Base-by-base conservation (phyloP, 2,888 invertebrate genomes). In the Macaria liturata region DNA sequence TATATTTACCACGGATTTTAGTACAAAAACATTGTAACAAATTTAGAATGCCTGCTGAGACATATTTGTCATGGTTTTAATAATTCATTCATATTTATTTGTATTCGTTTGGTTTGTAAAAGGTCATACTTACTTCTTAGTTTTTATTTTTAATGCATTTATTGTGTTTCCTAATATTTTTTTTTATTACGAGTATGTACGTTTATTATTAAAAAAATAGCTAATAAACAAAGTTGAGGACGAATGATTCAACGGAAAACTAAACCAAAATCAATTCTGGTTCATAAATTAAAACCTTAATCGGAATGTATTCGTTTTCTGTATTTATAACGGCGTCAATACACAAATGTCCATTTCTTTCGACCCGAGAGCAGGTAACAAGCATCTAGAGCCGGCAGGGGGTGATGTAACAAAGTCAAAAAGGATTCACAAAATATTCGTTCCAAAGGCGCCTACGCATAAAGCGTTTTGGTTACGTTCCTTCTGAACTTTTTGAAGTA, bases 291-390 rank as follows among this genome's bases (percentile, higher is more conserved):
- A 81, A 83, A 81, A 85, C 87, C 86, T 83, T 86, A 85, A 86
- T 86, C 84, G 78, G 78, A 81, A 84, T 78, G 78, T 72, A 83
- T 80, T 82, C 80, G 83, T 87, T 85, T 86, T 65, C 70, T 65
- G 82, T 81, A 87, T 88, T 85, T 87, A 89, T 86, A 71, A 78
- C 82, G 70, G 80, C 81, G 77, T 86, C 82, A 80, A 83, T 84
- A 78, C 72, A 72, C 83, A 82, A 78, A 83, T 85, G 83, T 87
- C 84, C 86, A 86, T 87, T 88, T 84, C 87, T 82, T 81, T 77
- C 74, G 77, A 72, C 76, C 73, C 77, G 71, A 69, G 75, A 75
- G 83, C 86, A 86, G 90, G 87, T 85, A 86, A 86, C 84, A 84
- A 87, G 83, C 85, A 20, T 76, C 80, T 78, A 63, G 63, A 69